A percentile compares a stretch with the other conserved stretches of the same genome.
Evolutionary conservation across 2,113 vertebrate genomes (phyloP).

Genomic region (Raja brachyura): DNA sequence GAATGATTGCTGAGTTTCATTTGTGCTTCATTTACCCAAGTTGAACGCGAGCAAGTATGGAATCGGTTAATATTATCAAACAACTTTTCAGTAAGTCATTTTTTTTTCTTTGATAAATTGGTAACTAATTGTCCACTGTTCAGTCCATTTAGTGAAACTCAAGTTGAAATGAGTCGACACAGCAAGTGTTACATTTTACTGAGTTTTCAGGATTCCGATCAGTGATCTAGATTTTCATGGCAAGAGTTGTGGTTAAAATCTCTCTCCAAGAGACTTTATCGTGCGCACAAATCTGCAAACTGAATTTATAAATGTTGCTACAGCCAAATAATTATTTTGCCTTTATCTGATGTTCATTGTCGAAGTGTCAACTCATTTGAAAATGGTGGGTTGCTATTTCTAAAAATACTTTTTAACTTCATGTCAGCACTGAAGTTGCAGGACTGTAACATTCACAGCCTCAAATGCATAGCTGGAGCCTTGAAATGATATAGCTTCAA

Average conservation of each 20-base stretch:
- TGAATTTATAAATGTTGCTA: too few relatives aligned
- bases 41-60: constrained; percentile 34
- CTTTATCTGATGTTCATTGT: not conserved
- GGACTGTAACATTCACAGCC: not conserved
- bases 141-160: not conserved
- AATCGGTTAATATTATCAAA: constrained; percentile 42
- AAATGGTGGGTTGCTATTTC: not conserved
- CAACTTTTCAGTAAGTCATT: constrained; percentile 43
- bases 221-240: not conserved
- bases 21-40: not conserved
- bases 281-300: too few relatives aligned
- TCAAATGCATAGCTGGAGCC: not conserved
- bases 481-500: not conserved
- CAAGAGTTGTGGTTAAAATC: not conserved
- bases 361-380: not conserved
- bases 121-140: not conserved
- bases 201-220: not conserved
- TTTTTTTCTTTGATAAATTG: not conserved
- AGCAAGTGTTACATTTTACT: not conserved
- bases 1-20: not conserved
- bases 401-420: not conserved
- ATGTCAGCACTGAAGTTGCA: not conserved
- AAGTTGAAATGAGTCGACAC: not conserved
- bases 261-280: too few relatives aligned
- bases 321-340: not conserved